phyloP scores from a whole-genome alignment of 2,888 invertebrate genomes.

The Punctoribates punctum region DNA sequence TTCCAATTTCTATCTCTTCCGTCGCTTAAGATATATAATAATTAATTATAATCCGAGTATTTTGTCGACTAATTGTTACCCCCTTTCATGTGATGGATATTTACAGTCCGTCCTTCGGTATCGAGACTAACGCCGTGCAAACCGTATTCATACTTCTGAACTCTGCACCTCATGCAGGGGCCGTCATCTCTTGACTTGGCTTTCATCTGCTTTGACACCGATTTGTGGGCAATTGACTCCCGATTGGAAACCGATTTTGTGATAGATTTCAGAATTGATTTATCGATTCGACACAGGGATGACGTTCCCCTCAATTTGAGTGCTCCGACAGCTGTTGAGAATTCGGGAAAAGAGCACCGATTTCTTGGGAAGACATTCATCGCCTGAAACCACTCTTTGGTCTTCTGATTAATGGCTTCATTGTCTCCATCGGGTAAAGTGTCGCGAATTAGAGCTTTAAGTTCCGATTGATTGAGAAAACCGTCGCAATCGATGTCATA shows the following conservation, averaged over 20 bases:
- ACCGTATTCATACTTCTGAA: constrained; percentile 5
- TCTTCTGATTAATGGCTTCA: too few species aligned
- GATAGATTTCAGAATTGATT: constrained; percentile 6
- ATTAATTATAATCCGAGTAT: too few species aligned
- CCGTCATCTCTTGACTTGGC: too few species aligned
- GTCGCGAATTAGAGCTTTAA: neutral
- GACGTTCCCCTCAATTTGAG: constrained; percentile 53
- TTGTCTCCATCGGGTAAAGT: too few species aligned
- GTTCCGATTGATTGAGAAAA: neutral
- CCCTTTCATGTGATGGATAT: neutral
- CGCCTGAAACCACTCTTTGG: neutral
- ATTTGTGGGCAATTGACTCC: neutral
- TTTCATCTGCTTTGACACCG: too few species aligned
- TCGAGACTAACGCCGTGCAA: constrained; percentile 27
- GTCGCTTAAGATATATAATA: neutral
- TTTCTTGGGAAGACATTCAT: neutral
- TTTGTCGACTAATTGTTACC: too few species aligned
- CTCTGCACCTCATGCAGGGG: neutral
- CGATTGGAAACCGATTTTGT: constrained; percentile 7
- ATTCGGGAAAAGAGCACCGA: neutral
- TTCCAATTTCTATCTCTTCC: neutral
- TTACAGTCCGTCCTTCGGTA: constrained; percentile 13
- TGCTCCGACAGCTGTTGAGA: constrained; percentile 59
- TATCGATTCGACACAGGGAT: neutral
- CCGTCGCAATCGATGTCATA: constrained; percentile 30